Evolutionary conservation across 2,797 vertebrate genomes (phyloP).

Genomic region (Erpetoichthys calabaricus): DNA sequence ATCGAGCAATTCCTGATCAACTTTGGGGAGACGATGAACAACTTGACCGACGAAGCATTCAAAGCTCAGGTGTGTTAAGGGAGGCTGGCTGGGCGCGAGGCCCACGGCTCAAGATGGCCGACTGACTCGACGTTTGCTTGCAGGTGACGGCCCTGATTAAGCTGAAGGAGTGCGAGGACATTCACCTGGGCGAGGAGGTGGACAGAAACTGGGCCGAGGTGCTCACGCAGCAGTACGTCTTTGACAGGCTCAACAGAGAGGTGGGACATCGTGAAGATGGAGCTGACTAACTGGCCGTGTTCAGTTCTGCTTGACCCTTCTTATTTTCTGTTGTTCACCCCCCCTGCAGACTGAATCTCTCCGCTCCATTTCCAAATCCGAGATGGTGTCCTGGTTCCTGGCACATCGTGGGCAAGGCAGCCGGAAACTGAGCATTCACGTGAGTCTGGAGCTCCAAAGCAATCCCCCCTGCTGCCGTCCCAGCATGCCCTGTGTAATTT

Average conservation of each 20-base stretch:
- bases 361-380: slow-evolving; percentile 61
- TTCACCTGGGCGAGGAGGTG: slow-evolving; percentile 86
- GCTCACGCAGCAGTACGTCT: slow-evolving; percentile 80
- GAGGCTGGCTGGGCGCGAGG: no score
- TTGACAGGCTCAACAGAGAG: slow-evolving; percentile 73
- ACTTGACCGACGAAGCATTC: slow-evolving; percentile 72
- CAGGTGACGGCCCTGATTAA: slow-evolving; percentile 81
- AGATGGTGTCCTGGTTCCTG: slow-evolving; percentile 72
- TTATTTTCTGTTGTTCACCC: background rate
- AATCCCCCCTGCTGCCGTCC: no score
- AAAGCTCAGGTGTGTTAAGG: slow-evolving; percentile 52
- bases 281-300: background rate
- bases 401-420: slow-evolving; percentile 48
- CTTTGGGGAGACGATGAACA: slow-evolving; percentile 65
- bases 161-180: slow-evolving; percentile 84
- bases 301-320: no score
- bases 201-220: slow-evolving; percentile 91
- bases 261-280: slow-evolving; percentile 29
- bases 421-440: slow-evolving; percentile 79
- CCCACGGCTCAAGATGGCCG: background rate
- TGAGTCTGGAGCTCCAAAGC: slow-evolving; percentile 37
- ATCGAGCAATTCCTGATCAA: slow-evolving; percentile 78
- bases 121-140: slow-evolving; percentile 1
- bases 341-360: slow-evolving; percentile 71
- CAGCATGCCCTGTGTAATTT: background rate